A percentile compares a stretch with the other conserved stretches of the same genome.
These are phyloP conservation scores for Papilio polytes DNA, from an alignment of 1,140 invertebrate species.

Conservation along the genomic window DNA sequence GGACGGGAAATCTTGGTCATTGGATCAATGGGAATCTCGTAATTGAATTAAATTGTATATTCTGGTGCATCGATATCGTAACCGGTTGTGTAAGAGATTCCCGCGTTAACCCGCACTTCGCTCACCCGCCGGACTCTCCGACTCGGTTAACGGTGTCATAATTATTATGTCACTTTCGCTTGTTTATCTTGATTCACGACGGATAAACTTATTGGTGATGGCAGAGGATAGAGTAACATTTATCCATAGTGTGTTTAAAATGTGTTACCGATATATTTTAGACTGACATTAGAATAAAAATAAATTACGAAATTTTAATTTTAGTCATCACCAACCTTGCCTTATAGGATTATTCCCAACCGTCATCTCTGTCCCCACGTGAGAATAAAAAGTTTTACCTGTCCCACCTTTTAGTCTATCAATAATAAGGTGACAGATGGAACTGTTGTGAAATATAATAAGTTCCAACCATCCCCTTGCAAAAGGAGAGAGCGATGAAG, in stretches of 20 bases:
- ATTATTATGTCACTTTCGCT: conserved; percentile 20
- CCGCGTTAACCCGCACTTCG: not conserved
- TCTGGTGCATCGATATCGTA: conserved; percentile 9
- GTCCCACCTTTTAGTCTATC: too few species aligned
- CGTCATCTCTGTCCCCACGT: too few species aligned
- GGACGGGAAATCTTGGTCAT: too few species aligned
- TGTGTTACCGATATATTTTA: not conserved
- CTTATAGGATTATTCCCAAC: too few species aligned
- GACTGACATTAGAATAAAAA: not conserved
- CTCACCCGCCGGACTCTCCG: not conserved
- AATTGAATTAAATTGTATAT: not conserved
- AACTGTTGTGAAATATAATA: too few species aligned
- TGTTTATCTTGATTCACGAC: not conserved
- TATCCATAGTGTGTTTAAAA: not conserved
- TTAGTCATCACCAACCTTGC: too few species aligned
- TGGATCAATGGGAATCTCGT: not conserved
- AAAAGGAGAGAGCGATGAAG: too few species aligned
- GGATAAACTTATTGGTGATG: not conserved
- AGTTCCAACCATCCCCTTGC: too few species aligned
- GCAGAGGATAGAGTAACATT: not conserved
- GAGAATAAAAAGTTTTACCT: too few species aligned
- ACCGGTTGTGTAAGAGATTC: conserved; percentile 26
- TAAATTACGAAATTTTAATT: too few species aligned
- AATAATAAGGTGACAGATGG: too few species aligned
- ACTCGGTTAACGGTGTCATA: not conserved